These are phyloP conservation scores for Junco hyemalis DNA, from an alignment of 2,113 vertebrate species.

Conservation along the genomic window DNA sequence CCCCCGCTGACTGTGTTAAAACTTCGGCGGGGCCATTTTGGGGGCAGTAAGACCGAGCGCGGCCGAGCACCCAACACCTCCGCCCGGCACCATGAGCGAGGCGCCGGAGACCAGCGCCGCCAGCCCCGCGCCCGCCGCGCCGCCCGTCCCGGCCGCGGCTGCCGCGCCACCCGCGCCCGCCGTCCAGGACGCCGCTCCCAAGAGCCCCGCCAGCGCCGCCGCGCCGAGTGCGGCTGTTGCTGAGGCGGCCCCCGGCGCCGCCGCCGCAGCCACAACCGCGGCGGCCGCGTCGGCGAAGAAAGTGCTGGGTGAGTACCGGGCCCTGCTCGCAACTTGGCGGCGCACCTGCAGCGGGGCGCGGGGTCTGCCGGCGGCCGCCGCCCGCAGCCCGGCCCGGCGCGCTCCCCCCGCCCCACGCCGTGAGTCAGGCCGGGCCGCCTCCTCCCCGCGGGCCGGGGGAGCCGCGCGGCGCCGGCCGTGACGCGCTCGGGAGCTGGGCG, in stretches of 20 bases:
- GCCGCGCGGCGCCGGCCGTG: background rate
- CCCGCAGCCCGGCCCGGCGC: no score
- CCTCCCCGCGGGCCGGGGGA: background rate
- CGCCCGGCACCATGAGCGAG: constrained; percentile 68
- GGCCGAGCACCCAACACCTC: background rate
- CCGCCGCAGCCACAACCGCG: background rate
- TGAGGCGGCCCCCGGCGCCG: background rate
- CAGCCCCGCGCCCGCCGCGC: background rate
- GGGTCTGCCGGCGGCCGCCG: background rate
- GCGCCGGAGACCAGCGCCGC: constrained; percentile 53
- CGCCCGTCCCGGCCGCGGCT: background rate
- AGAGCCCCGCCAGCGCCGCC: background rate
- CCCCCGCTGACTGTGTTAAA: constrained; percentile 65
- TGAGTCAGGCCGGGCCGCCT: background rate
- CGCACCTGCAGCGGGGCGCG: background rate
- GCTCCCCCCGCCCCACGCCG: background rate
- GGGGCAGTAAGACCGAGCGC: constrained; percentile 74
- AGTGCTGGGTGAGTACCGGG: background rate
- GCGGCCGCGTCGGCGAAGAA: background rate
- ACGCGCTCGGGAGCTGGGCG: background rate
- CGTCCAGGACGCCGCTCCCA: background rate
- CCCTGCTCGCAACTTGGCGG: background rate
- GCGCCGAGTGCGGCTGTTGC: background rate
- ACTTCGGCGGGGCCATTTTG: constrained; percentile 77
- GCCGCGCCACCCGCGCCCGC: background rate